phyloP scores from a whole-genome alignment of 2,888 invertebrate genomes.

The Cistogaster globosa region DNA sequence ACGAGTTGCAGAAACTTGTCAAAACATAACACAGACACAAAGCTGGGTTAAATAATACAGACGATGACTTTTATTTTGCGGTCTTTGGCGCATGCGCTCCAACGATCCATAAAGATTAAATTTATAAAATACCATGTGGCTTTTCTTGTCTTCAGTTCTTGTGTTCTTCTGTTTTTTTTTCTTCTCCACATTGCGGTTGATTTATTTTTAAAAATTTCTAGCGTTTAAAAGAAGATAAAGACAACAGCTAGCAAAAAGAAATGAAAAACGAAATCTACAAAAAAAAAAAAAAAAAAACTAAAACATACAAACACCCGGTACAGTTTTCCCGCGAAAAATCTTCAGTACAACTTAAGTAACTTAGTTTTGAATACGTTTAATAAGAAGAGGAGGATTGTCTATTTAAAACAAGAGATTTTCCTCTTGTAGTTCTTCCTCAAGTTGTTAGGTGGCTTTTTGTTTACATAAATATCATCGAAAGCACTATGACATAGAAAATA shows the following conservation, averaged over 20 bases:
- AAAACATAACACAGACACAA: slow-evolving; percentile 58
- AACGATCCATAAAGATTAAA: slow-evolving; percentile 72
- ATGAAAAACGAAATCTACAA: slow-evolving; percentile 15
- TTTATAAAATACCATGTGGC: slow-evolving; percentile 71
- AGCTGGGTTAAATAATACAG: slow-evolving; percentile 50
- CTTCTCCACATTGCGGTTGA: slow-evolving; percentile 64
- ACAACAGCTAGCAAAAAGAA: slow-evolving; percentile 15
- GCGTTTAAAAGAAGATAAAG: slow-evolving; percentile 25
- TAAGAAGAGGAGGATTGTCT: neutral
- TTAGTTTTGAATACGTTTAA: slow-evolving; percentile 53
- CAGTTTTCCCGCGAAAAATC: slow-evolving; percentile 71
- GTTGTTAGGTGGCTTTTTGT: slow-evolving; percentile 2
- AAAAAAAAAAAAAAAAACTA: neutral
- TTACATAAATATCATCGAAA: neutral
- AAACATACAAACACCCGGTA: slow-evolving; percentile 52
- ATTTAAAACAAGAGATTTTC: slow-evolving; percentile 33
- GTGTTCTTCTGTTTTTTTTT: neutral
- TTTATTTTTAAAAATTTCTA: slow-evolving; percentile 65
- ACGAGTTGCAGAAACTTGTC: slow-evolving; percentile 63
- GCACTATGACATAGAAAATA: neutral
- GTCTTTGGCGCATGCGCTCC: slow-evolving; percentile 72
- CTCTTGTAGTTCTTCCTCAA: slow-evolving; percentile 26
- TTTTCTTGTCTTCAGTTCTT: slow-evolving; percentile 50
- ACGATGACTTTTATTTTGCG: slow-evolving; percentile 66
- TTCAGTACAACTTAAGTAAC: slow-evolving; percentile 4